phyloP scores from a whole-genome alignment of 2,888 invertebrate species.

The Lithophane leautieri region DNA sequence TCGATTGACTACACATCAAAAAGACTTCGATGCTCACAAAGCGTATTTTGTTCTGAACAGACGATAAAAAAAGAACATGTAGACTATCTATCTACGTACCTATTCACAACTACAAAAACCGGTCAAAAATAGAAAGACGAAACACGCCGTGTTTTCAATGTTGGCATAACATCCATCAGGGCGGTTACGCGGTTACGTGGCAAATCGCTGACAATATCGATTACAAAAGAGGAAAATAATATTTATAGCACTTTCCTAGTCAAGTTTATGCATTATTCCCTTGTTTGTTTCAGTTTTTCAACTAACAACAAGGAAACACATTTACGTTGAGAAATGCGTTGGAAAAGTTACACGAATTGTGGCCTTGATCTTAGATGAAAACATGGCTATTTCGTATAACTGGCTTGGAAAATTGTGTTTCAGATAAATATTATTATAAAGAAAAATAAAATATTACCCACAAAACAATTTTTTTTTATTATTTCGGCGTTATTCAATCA shows the following conservation, averaged over 20 bases:
- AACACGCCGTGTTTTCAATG: conserved; percentile 75
- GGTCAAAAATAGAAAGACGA: conserved; percentile 70
- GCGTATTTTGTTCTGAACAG: conserved; percentile 22
- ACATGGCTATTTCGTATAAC: conserved; percentile 29
- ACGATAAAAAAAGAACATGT: not conserved
- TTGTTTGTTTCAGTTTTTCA: conserved; percentile 79
- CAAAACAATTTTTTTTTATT: conserved; percentile 14
- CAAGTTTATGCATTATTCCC: conserved; percentile 77
- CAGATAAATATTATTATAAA: not conserved
- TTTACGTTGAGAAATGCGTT: conserved; percentile 63
- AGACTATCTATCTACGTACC: not conserved
- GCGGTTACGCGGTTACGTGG: conserved; percentile 76
- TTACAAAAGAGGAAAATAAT: conserved; percentile 79
- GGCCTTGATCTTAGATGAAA: conserved; percentile 44
- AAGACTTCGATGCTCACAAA: not conserved
- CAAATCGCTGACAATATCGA: conserved; percentile 85
- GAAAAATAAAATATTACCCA: not conserved
- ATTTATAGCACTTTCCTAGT: conserved; percentile 77
- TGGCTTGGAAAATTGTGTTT: not conserved
- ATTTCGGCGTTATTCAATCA: not conserved
- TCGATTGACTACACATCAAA: conserved; percentile 8
- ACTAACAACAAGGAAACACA: conserved; percentile 73
- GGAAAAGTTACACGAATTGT: conserved; percentile 48
- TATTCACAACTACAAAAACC: conserved; percentile 47
- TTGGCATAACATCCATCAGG: conserved; percentile 79